Conservation (phyloP, 2,888 invertebrate genomes). For the Dynastes tityus region DNA sequence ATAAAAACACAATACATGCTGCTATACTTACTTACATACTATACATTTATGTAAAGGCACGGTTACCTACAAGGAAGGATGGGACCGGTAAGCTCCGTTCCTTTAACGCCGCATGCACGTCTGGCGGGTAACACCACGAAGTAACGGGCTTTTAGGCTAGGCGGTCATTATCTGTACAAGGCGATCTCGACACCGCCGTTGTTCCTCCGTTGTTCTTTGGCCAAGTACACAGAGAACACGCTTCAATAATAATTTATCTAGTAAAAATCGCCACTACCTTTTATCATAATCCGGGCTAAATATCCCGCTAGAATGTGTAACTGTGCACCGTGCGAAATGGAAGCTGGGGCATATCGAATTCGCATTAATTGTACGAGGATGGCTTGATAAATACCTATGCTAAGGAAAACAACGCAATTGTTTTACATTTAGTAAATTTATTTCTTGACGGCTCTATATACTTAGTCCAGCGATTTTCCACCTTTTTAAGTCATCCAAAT, state of each 20-base stretch:
- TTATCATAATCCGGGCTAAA: constrained; percentile 9
- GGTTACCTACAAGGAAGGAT: background rate
- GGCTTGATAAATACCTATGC: too few species aligned
- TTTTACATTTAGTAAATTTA: too few species aligned
- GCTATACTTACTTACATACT: background rate
- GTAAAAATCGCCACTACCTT: background rate
- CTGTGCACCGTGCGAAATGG: too few species aligned
- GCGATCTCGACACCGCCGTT: constrained; percentile 14
- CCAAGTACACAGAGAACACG: background rate
- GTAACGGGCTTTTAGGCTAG: constrained; percentile 31
- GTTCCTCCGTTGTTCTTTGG: background rate
- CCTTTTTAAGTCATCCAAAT: too few species aligned
- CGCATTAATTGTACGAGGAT: too few species aligned
- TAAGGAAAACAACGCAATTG: too few species aligned
- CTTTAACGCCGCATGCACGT: constrained; percentile 15
- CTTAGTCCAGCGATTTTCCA: too few species aligned
- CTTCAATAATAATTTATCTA: constrained; percentile 8
- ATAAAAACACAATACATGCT: background rate
- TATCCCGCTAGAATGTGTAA: too few species aligned
- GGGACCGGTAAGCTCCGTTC: constrained; percentile 12
- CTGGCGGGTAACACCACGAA: constrained; percentile 25
- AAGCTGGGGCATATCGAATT: too few species aligned
- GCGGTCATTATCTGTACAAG: constrained; percentile 31
- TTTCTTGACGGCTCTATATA: too few species aligned
- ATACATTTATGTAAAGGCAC: background rate